A percentile compares a stretch with the other conserved stretches of the same genome.
Evolutionary conservation across 2,797 vertebrate genomes (phyloP).

Genomic region (Gadopsis marmoratus): DNA sequence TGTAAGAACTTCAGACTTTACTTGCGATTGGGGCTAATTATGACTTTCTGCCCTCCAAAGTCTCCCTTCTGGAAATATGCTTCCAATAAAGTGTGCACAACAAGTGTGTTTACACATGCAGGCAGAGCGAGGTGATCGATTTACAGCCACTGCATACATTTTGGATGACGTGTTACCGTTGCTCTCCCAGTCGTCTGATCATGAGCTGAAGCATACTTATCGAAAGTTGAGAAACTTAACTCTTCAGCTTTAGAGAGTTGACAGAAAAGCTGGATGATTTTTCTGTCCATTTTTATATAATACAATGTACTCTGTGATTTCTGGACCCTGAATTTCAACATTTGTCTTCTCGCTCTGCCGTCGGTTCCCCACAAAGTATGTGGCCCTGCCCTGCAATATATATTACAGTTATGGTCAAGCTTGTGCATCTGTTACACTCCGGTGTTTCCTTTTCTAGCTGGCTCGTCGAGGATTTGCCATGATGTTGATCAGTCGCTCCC

Average conservation of each 20-base stretch:
- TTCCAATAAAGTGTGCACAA: background rate
- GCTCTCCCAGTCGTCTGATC: background rate
- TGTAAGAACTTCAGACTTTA: too few species aligned
- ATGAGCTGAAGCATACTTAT: background rate
- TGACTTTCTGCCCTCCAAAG: too few species aligned
- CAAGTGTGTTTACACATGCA: background rate
- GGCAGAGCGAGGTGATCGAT: background rate
- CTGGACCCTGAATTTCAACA: background rate
- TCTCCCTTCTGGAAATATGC: background rate
- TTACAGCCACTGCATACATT: background rate
- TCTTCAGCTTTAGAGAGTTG: background rate
- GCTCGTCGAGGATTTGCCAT: constrained; percentile 91
- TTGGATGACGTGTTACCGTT: background rate
- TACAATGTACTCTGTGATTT: background rate
- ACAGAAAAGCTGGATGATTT: background rate
- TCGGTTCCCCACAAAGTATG: too few species aligned
- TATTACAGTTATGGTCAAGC: too few species aligned
- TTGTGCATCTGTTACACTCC: background rate
- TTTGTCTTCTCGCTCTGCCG: too few species aligned
- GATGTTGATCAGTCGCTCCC: constrained; percentile 94
- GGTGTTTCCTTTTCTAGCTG: constrained; percentile 81
- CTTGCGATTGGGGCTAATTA: too few species aligned
- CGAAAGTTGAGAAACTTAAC: background rate
- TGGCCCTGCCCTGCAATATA: too few species aligned
- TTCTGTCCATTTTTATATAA: too few species aligned